phyloP scores from a whole-genome alignment of 1,140 invertebrate genomes.

The Drosophila kikkawai region DNA sequence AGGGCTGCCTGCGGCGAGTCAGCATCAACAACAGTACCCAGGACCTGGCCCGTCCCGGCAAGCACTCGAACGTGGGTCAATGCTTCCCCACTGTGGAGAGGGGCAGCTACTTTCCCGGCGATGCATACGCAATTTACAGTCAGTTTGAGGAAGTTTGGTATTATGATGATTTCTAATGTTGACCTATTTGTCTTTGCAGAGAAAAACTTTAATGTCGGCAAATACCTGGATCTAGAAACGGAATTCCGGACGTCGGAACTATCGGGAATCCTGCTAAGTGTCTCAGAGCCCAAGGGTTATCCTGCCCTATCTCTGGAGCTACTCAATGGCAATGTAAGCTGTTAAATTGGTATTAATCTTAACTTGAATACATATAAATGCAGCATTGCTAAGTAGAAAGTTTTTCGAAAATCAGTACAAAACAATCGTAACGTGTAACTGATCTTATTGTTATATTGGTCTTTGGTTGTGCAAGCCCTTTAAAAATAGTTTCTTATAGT shows the following conservation, averaged over 20 bases:
- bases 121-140: conserved; percentile 94
- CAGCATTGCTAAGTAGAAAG: too few relatives aligned
- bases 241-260: conserved; percentile 94
- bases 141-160: conserved; percentile 69
- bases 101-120: conserved; percentile 94
- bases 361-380: too few relatives aligned
- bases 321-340: conserved; percentile 89
- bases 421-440: too few relatives aligned
- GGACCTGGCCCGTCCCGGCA: conserved; percentile 90
- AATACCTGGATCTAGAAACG: conserved; percentile 90
- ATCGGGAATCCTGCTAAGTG: conserved; percentile 92
- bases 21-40: conserved; percentile 90
- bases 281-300: conserved; percentile 88
- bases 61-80: conserved; percentile 90
- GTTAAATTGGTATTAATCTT: background rate
- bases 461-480: too few relatives aligned
- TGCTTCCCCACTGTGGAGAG: conserved; percentile 94
- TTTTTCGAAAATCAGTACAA: too few relatives aligned
- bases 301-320: conserved; percentile 92
- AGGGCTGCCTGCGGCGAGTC: conserved; percentile 93
- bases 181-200: conserved; percentile 85
- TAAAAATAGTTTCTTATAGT: too few relatives aligned
- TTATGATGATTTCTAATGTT: background rate
- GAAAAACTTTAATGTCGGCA: conserved; percentile 89
- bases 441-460: too few relatives aligned